Conservation (phyloP, 37 sponge, comb jelly and placozoan species). For the Axinella damicornis region DNA sequence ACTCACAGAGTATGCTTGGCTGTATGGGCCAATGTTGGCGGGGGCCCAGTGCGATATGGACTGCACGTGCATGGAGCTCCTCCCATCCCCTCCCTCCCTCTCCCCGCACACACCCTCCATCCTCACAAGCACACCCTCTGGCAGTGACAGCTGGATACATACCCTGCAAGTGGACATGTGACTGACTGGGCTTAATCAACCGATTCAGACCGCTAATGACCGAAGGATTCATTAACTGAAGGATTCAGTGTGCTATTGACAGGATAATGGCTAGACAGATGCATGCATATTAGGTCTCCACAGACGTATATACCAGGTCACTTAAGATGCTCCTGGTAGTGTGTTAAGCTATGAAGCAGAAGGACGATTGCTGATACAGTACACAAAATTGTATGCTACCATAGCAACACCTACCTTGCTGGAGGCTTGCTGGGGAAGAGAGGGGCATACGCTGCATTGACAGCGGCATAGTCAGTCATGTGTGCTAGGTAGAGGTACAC, state of each 20-base stretch:
- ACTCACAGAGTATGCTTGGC: slow-evolving; percentile 58
- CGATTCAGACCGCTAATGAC: no score
- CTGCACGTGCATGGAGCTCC: slow-evolving; percentile 84
- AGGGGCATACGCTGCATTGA: slow-evolving; percentile 59
- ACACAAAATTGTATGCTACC: no score
- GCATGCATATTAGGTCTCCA: no score
- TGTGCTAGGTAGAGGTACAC: slow-evolving; percentile 65
- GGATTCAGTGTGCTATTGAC: no score
- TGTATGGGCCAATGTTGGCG: slow-evolving; percentile 93
- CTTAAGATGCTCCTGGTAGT: no score
- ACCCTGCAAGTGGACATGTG: slow-evolving; percentile 44
- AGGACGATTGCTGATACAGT: no score
- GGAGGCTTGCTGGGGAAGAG: slow-evolving; percentile 64
- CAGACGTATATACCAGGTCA: no score
- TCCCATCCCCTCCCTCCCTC: not conserved
- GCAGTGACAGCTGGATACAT: slow-evolving; percentile 53
- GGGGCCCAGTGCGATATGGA: slow-evolving; percentile 88
- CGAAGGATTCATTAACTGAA: no score
- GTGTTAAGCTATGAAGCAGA: no score
- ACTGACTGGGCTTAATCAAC: no score
- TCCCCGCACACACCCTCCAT: slow-evolving; percentile 15
- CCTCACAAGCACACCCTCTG: slow-evolving; percentile 51
- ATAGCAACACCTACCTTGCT: slow-evolving; percentile 68
- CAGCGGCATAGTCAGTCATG: slow-evolving; percentile 58
- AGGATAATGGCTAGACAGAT: no score